A percentile compares a stretch with the other conserved stretches of the same genome.
Conservation (phyloP, 2,888 invertebrate species). For the Ornithoptera alexandrae region DNA sequence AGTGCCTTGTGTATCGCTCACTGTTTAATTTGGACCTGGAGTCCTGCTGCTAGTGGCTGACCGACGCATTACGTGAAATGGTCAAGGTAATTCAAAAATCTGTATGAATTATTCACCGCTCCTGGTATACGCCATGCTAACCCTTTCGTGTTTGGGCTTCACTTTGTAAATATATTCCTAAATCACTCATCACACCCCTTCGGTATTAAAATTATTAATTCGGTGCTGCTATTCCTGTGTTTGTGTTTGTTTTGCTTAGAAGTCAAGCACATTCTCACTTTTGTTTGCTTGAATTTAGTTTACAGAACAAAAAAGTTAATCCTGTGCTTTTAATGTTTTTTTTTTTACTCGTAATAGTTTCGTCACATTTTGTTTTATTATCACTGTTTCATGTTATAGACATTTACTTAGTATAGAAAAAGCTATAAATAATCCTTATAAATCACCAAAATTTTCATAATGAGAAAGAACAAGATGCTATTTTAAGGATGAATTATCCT, state of each 20-base stretch:
- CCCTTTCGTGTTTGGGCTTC: slow-evolving; percentile 69
- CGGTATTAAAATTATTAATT: slow-evolving; percentile 37
- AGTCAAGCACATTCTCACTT: slow-evolving; percentile 12
- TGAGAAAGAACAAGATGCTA: too few species aligned
- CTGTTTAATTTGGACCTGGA: slow-evolving; percentile 54
- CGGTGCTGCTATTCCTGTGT: slow-evolving; percentile 12
- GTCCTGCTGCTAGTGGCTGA: slow-evolving; percentile 56
- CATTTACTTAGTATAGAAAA: too few species aligned
- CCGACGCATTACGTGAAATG: slow-evolving; percentile 74
- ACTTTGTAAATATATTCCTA: slow-evolving; percentile 72
- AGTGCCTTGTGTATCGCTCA: slow-evolving; percentile 57
- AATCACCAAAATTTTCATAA: too few species aligned
- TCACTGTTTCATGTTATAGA: too few species aligned
- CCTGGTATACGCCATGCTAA: slow-evolving; percentile 70
- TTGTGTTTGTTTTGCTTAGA: slow-evolving; percentile 23
- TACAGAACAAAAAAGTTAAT: not conserved
- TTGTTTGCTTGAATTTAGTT: not conserved
- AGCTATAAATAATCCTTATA: too few species aligned
- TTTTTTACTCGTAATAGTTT: not conserved
- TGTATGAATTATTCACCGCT: slow-evolving; percentile 70
- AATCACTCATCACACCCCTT: slow-evolving; percentile 60
- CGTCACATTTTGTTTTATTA: not conserved
- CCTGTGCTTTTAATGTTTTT: not conserved
- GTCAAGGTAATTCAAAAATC: slow-evolving; percentile 74
- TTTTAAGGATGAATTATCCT: too few species aligned